Evolutionary conservation across 2,113 vertebrate genomes (phyloP), one percentile per base, ranked within the genome.

Genomic region (Neolamprologus tretocephalus): DNA sequence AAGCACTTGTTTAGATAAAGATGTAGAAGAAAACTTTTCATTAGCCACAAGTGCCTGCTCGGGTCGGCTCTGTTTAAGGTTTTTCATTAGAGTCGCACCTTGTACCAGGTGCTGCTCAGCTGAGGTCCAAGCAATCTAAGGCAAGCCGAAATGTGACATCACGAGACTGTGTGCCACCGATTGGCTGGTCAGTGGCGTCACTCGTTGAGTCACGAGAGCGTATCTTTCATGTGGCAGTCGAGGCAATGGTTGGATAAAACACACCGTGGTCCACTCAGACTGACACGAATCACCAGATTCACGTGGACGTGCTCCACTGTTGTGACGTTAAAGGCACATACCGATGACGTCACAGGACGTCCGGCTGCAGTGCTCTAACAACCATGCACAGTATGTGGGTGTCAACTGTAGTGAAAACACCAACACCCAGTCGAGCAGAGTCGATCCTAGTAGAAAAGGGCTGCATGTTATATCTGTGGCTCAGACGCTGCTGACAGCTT

Each of bases 271-370:
- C 58, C 58, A 11, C 58, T 19, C 14, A 63, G 9, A 63, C 58
- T 33, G 58, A 33, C 58, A 63, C 16, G 2, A 61, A 1, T 33
- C 28, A 11, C 28, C 9, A 11, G 28, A 33, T 63, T 11, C 2
- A 63, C 5, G 4, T 66, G 31, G 31, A 66, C 1, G 61, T 66
- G 17, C 31, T 66, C 17, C 31, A n/a, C 6, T 37, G 33, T 66
- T n/a, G 10, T 13, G 31, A 8, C 19, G 17, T 5, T 63, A 35
- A 12, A 63, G 17, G 0, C 31, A 5, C 17, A 0, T 2, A n/a
- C 61, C 3, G 12, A n/a, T 37, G 61, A n/a, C 3, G 0, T 13
- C 33, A 37, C 31, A 19, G 17, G 61, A 66, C 10, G 1, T 8
- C 1, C 2, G 1, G 61, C 33, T 37, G 61, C 61, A 37, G 17